These are phyloP conservation scores for Augochlora pura DNA, from an alignment of 1,140 invertebrate genomes.

Conservation along the genomic window DNA sequence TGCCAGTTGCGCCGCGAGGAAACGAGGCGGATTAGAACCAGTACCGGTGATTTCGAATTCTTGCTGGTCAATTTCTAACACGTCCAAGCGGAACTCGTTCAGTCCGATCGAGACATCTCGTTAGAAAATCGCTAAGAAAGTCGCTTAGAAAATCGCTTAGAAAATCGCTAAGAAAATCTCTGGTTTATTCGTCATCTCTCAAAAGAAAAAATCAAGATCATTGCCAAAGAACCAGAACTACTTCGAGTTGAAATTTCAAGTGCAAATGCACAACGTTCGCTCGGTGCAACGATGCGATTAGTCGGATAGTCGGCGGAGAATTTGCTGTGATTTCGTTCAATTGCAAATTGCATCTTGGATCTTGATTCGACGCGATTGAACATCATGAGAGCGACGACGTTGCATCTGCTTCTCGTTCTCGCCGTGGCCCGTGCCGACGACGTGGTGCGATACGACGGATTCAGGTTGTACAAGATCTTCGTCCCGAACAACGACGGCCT, in stretches of 20 bases:
- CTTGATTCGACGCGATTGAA: no score
- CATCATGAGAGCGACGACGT: not conserved
- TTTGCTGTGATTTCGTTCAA: no score
- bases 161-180: no score
- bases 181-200: no score
- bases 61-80: not conserved
- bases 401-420: not conserved
- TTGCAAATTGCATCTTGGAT: no score
- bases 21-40: not conserved
- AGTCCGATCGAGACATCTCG: not conserved
- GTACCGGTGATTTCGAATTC: not conserved
- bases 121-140: not conserved
- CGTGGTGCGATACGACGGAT: slow-evolving; percentile 31
- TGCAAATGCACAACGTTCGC: no score
- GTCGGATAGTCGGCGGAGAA: no score
- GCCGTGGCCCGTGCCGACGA: not conserved
- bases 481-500: not conserved
- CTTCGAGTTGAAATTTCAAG: no score
- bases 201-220: no score
- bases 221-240: no score
- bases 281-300: no score
- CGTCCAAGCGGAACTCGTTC: slow-evolving; percentile 13
- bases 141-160: no score
- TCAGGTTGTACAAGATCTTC: slow-evolving; percentile 17
- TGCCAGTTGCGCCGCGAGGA: not conserved